Conservation (phyloP, 2,888 invertebrate genomes). For the Cylindroiulus punctatus region DNA sequence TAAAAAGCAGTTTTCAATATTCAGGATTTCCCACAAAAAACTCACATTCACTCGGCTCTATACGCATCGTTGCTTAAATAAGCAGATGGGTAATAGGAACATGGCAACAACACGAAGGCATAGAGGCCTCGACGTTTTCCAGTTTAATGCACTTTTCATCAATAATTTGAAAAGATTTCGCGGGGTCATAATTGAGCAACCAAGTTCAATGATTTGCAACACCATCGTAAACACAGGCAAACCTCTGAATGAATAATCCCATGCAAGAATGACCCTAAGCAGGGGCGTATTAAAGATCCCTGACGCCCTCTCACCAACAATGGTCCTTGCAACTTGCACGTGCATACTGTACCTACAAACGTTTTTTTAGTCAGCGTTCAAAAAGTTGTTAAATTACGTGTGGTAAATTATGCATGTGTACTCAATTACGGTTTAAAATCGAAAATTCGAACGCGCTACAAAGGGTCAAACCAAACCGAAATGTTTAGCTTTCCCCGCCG, state of each 20-base stretch:
- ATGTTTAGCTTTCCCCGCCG: background rate
- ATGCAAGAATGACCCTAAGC: background rate
- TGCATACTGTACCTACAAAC: no score
- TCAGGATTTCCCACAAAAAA: background rate
- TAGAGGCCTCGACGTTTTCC: background rate
- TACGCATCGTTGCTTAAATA: background rate
- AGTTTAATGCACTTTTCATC: constrained; percentile 18
- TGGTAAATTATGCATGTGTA: background rate
- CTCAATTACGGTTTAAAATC: background rate
- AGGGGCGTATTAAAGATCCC: background rate
- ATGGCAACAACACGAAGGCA: background rate
- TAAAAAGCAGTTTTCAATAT: background rate
- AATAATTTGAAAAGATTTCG: background rate
- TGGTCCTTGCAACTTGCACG: background rate
- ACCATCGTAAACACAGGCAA: background rate
- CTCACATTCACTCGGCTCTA: background rate
- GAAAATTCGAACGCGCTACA: background rate
- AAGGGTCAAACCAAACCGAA: background rate
- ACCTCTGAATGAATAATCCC: background rate
- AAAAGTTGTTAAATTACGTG: background rate
- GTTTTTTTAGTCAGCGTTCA: no score
- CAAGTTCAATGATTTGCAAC: background rate
- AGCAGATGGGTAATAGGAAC: constrained; percentile 18
- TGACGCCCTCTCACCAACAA: background rate
- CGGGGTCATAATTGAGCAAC: background rate